phyloP scores from a whole-genome alignment of 2,888 invertebrate species.

The Agonopterix heracliana region DNA sequence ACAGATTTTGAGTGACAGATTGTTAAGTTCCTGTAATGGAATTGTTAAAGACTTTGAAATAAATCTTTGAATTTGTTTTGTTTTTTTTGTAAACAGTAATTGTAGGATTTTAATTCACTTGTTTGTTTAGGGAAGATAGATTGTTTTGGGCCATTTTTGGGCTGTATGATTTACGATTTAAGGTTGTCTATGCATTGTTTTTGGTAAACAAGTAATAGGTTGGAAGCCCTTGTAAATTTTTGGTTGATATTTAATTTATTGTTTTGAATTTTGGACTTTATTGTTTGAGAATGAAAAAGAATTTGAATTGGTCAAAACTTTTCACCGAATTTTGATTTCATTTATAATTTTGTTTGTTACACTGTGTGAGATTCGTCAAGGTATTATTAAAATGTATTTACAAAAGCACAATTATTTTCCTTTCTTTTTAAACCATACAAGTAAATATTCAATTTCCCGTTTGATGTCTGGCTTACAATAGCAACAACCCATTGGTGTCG shows the following conservation, averaged over 20 bases:
- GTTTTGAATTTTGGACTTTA: no score
- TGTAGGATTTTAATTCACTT: conserved; percentile 6
- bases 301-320: no score
- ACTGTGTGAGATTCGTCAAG: no score
- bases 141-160: conserved; percentile 12
- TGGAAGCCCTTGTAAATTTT: not conserved
- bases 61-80: conserved; percentile 19
- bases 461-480: no score
- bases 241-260: not conserved
- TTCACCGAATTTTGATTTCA: no score
- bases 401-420: no score
- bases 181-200: conserved; percentile 1
- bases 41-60: conserved; percentile 10
- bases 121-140: conserved; percentile 12
- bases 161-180: conserved; percentile 1
- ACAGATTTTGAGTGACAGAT: conserved; percentile 48
- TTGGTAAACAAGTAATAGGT: not conserved
- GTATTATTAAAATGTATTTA: no score
- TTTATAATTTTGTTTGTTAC: no score
- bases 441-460: no score
- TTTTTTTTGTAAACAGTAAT: conserved; percentile 14
- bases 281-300: no score
- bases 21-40: conserved; percentile 32
- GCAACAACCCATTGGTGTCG: no score
- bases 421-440: no score